These are phyloP conservation scores for Noctua comes DNA, from an alignment of 2,888 invertebrate species.

Conservation along the genomic window DNA sequence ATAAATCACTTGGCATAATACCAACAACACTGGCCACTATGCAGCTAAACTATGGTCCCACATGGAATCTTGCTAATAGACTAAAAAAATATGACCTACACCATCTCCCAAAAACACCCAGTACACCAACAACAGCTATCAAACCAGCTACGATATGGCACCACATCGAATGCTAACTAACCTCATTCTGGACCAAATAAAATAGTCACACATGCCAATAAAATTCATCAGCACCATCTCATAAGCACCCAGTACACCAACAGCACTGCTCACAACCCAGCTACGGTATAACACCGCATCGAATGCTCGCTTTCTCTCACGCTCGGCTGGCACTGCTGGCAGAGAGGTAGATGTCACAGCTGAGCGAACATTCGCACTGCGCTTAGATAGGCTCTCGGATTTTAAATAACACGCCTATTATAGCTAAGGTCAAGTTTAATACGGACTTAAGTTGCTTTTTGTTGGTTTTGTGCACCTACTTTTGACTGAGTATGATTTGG, in stretches of 20 bases:
- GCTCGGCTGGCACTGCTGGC: constrained; percentile 37
- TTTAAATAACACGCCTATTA: constrained; percentile 59
- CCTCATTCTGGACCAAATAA: background rate
- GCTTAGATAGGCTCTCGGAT: constrained; percentile 56
- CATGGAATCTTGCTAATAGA: too few relatives aligned
- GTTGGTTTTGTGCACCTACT: constrained; percentile 11
- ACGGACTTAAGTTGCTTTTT: background rate
- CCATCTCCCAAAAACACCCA: background rate
- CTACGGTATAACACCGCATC: constrained; percentile 42
- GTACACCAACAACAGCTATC: background rate
- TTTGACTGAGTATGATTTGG: background rate
- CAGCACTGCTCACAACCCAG: background rate
- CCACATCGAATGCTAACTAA: background rate
- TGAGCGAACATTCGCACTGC: constrained; percentile 35
- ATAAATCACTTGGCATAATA: too few relatives aligned
- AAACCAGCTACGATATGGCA: background rate
- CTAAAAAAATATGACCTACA: too few relatives aligned
- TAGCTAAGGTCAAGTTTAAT: constrained; percentile 57
- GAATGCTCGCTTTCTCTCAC: constrained; percentile 67
- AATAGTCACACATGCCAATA: background rate
- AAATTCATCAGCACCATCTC: background rate
- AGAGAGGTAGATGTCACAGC: constrained; percentile 40
- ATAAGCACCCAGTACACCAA: constrained; percentile 3
- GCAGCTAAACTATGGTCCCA: too few relatives aligned
- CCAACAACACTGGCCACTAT: too few relatives aligned